Evolutionary conservation across 1,140 invertebrate species (phyloP).

Genomic region (Drosophila watanabei): DNA sequence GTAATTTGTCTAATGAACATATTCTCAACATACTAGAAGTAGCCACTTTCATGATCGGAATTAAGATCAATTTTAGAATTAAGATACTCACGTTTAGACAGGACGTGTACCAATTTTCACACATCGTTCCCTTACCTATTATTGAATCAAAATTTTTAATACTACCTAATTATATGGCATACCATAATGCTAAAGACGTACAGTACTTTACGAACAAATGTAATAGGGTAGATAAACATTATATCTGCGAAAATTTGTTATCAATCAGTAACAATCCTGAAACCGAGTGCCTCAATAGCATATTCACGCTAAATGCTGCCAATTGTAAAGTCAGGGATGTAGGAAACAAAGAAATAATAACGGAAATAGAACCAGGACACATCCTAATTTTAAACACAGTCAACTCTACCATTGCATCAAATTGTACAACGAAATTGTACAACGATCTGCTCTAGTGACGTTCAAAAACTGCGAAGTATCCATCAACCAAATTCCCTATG

Average conservation of each 20-base stretch:
- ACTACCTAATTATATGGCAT: neutral
- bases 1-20: neutral
- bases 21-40: neutral
- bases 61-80: conserved; percentile 1
- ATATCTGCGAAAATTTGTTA: neutral
- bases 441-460: neutral
- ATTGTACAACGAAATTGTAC: neutral
- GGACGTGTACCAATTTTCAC: neutral
- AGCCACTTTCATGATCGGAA: neutral
- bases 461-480: neutral
- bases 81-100: neutral
- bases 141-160: neutral
- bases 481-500: too few species aligned
- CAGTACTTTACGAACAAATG: neutral
- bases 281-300: too few species aligned
- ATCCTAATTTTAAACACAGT: neutral
- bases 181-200: neutral
- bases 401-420: conserved; percentile 4
- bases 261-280: neutral
- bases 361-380: conserved; percentile 3
- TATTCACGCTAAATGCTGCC: too few species aligned
- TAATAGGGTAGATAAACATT: neutral
- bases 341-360: neutral
- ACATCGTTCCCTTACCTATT: neutral
- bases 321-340: too few species aligned